Percentiles rank a stretch among this genome's conserved stretches.
phyloP scores from a whole-genome alignment of 2,888 invertebrate genomes.

The Helicoverpa assulta region DNA sequence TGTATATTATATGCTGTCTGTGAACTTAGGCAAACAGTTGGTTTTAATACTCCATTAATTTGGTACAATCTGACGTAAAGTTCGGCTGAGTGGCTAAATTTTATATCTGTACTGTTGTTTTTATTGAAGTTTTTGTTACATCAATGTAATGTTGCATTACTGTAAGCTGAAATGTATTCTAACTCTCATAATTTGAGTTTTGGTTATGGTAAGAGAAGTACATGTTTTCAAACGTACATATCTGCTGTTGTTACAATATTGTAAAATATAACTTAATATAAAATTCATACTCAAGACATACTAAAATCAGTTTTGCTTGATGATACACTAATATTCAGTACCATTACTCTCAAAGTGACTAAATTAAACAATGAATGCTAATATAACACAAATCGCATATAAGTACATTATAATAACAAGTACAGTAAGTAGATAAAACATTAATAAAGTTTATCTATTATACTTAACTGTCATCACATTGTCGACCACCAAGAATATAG shows the following conservation, averaged over 20 bases:
- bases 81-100: conserved; percentile 8
- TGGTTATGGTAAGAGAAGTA: conserved; percentile 19
- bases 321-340: conserved; percentile 32
- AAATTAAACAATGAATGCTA: conserved; percentile 22
- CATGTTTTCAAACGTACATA: conserved; percentile 30
- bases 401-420: conserved; percentile 45
- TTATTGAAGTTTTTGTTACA: conserved; percentile 16
- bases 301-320: conserved; percentile 12
- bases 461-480: conserved; percentile 47
- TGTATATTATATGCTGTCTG: conserved; percentile 3
- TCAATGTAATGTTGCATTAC: conserved; percentile 30
- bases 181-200: conserved; percentile 31
- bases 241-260: conserved; percentile 22
- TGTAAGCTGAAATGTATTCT: conserved; percentile 38
- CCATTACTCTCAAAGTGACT: conserved; percentile 27
- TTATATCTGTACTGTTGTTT: conserved; percentile 40
- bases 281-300: not conserved
- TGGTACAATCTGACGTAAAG: conserved; percentile 27
- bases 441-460: conserved; percentile 45
- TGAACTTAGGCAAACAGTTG: conserved; percentile 21
- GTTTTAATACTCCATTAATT: conserved; percentile 56
- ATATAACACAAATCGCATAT: conserved; percentile 14
- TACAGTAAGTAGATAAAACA: conserved; percentile 37
- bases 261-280: conserved; percentile 1
- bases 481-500: conserved; percentile 55